Percentiles rank a stretch among this genome's conserved stretches.
Evolutionary conservation across 2,113 vertebrate species (phyloP).

Genomic region (Notechis scutatus): DNA sequence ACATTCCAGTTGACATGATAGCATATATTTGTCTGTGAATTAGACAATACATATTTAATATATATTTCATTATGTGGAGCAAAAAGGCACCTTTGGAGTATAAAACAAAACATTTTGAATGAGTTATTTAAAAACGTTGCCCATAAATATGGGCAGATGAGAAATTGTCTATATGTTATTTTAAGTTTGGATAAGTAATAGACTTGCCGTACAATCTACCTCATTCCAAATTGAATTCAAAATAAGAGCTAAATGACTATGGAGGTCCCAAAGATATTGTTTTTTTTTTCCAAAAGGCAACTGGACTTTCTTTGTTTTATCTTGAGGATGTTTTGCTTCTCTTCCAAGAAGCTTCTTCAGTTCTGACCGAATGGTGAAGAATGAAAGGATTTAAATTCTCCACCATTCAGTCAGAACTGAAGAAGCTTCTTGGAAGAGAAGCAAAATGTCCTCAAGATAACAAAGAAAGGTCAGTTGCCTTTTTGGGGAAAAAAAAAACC

Average conservation of each 20-base stretch:
- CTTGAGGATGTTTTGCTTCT: background rate
- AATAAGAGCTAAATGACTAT: background rate
- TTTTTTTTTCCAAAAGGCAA: background rate
- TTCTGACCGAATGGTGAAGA: background rate
- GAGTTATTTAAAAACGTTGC: conserved; percentile 51
- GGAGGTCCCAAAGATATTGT: background rate
- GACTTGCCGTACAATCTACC: background rate
- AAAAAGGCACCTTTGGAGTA: conserved; percentile 53
- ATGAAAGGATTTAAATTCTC: background rate
- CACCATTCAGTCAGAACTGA: background rate
- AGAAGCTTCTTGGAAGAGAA: background rate
- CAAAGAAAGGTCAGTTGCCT: background rate
- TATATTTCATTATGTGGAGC: conserved; percentile 56
- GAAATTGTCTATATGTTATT: background rate
- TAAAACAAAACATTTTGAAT: conserved; percentile 64
- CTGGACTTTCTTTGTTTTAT: background rate
- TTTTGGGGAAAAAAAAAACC: background rate
- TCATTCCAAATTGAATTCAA: background rate
- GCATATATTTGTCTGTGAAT: conserved; percentile 69
- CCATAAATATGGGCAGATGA: conserved; percentile 38
- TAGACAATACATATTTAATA: conserved; percentile 65
- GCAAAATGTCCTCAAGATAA: background rate
- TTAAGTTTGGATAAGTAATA: conserved; percentile 17
- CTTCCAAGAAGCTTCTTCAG: background rate
- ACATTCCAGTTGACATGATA: conserved; percentile 65